These are phyloP conservation scores for Lingula anatina DNA, from an alignment of 2,888 invertebrate species.

Conservation along the genomic window DNA sequence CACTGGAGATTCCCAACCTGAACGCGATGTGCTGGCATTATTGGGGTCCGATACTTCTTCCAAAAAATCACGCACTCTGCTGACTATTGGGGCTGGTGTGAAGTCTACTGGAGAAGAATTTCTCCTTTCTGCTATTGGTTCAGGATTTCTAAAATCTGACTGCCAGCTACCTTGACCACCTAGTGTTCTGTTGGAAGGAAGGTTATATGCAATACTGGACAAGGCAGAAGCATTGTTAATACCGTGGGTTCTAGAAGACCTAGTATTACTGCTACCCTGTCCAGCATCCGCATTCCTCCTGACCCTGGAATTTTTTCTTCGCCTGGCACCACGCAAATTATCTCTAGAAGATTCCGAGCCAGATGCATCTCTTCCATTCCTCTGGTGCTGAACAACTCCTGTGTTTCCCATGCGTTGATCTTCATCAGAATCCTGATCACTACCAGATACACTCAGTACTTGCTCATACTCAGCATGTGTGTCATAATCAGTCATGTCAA, in stretches of 20 bases:
- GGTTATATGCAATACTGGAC: too few relatives aligned
- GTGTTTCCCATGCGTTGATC: slow-evolving; percentile 9
- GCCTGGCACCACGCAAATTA: too few relatives aligned
- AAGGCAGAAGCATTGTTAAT: slow-evolving; percentile 15
- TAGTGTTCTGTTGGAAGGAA: too few relatives aligned
- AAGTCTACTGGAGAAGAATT: too few relatives aligned
- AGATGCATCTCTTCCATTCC: too few relatives aligned
- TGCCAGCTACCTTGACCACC: too few relatives aligned
- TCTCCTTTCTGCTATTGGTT: too few relatives aligned
- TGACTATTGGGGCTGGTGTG: background rate
- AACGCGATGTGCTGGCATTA: slow-evolving; percentile 2
- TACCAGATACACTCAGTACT: slow-evolving; percentile 13
- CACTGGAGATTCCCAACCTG: slow-evolving; percentile 41
- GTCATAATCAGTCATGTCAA: slow-evolving; percentile 71
- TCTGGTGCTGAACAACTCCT: too few relatives aligned
- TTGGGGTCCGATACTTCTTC: slow-evolving; percentile 1
- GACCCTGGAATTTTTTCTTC: too few relatives aligned
- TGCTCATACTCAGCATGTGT: slow-evolving; percentile 40
- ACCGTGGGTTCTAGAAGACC: slow-evolving; percentile 9
- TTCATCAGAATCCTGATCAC: slow-evolving; percentile 16
- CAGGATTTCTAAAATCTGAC: too few relatives aligned
- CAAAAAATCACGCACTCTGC: slow-evolving; percentile 2
- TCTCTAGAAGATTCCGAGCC: too few relatives aligned
- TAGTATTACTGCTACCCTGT: slow-evolving; percentile 10
- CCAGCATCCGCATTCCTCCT: too few relatives aligned